Conservation (phyloP, 2,888 invertebrate species). For the Hymenopus coronatus region DNA sequence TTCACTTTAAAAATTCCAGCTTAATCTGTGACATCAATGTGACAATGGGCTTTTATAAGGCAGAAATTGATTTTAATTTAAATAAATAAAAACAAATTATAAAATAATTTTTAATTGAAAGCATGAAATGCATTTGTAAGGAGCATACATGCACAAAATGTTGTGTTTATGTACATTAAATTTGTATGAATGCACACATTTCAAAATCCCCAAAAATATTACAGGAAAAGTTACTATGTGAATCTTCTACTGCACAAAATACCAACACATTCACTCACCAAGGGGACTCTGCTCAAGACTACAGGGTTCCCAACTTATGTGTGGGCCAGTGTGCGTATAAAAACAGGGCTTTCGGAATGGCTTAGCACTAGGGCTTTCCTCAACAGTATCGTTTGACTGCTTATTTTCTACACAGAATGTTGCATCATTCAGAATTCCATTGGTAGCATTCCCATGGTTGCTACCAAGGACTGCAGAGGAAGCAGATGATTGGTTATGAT, state of each 20-base stretch:
- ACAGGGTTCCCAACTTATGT: slow-evolving; percentile 38
- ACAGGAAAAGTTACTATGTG: background rate
- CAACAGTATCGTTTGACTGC: background rate
- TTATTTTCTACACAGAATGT: background rate
- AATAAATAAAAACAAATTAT: no score
- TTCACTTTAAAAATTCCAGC: no score
- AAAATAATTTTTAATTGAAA: background rate
- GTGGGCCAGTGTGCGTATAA: slow-evolving; percentile 20
- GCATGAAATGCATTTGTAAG: background rate
- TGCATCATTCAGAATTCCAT: background rate
- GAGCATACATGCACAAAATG: background rate
- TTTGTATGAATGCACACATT: background rate
- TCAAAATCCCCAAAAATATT: no score
- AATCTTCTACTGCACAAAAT: background rate
- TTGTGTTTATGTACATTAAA: background rate
- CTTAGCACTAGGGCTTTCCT: background rate
- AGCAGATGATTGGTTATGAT: no score
- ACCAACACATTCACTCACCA: slow-evolving; percentile 33
- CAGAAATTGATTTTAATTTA: no score
- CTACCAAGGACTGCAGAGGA: background rate
- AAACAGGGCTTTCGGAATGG: background rate
- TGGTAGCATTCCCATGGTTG: background rate
- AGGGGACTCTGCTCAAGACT: slow-evolving; percentile 38
- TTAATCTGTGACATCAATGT: no score
- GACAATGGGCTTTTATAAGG: no score